Conservation (phyloP, 1,140 invertebrate species). For the Adoxophyes honmai region DNA sequence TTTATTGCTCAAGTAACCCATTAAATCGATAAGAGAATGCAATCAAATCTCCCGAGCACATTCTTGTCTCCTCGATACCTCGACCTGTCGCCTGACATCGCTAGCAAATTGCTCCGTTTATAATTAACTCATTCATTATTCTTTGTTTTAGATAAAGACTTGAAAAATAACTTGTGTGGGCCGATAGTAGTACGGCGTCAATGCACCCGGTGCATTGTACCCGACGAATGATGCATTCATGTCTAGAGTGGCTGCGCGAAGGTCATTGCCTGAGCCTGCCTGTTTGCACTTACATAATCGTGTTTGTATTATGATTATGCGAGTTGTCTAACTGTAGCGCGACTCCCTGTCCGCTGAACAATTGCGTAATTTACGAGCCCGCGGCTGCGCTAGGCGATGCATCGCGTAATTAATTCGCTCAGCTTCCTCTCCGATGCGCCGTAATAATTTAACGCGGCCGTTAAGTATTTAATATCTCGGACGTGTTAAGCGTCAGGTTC, state of each 20-base stretch:
- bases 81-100: background rate
- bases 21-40: too few species aligned
- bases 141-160: conserved; percentile 45
- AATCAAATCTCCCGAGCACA: too few species aligned
- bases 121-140: conserved; percentile 31
- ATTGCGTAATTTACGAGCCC: conserved; percentile 4
- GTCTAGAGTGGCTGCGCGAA: conserved; percentile 48
- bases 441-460: too few species aligned
- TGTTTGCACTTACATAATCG: conserved; percentile 63
- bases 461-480: too few species aligned
- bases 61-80: too few species aligned
- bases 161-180: conserved; percentile 59
- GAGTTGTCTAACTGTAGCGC: conserved; percentile 32
- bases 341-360: background rate
- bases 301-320: conserved; percentile 52
- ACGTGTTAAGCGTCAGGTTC: too few species aligned
- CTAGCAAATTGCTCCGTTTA: conserved; percentile 20
- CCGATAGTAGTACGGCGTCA: conserved; percentile 57
- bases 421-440: background rate
- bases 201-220: conserved; percentile 63
- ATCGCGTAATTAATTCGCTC: background rate
- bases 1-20: too few species aligned
- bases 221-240: conserved; percentile 64
- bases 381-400: background rate
- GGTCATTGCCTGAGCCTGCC: conserved; percentile 58